Evolutionary conservation across 1,140 invertebrate genomes (phyloP).

Genomic region (Chrysoperla carnea): DNA sequence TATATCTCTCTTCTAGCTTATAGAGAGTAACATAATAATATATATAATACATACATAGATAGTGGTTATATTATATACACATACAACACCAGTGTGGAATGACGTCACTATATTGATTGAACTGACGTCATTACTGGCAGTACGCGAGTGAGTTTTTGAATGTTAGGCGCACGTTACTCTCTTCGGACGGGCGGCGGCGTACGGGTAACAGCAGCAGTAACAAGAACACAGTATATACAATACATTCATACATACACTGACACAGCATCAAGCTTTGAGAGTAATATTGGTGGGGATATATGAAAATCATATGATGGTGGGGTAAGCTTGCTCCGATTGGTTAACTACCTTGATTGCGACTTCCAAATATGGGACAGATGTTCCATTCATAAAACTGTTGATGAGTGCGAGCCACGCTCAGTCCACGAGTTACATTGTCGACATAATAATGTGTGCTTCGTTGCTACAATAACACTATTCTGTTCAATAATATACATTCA

Average conservation of each 20-base stretch:
- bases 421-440: conserved; percentile 8
- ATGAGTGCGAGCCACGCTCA: conserved; percentile 9
- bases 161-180: conserved; percentile 2
- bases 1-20: too few relatives aligned
- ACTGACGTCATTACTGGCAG: conserved; percentile 11
- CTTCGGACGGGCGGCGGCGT: background rate
- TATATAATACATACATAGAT: too few relatives aligned
- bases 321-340: conserved; percentile 15
- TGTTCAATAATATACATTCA: too few relatives aligned
- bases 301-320: background rate
- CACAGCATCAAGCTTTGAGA: background rate
- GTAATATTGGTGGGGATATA: background rate
- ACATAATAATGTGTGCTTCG: background rate
- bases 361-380: conserved; percentile 28
- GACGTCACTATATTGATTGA: conserved; percentile 11
- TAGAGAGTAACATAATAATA: too few relatives aligned
- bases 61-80: too few relatives aligned
- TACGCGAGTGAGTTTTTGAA: too few relatives aligned
- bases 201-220: background rate
- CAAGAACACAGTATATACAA: too few relatives aligned
- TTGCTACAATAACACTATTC: too few relatives aligned
- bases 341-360: conserved; percentile 16
- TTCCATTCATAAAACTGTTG: conserved; percentile 35
- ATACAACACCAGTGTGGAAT: too few relatives aligned
- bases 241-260: background rate